Conservation (phyloP, 2,113 vertebrate species). For the Chaetodon trifascialis region DNA sequence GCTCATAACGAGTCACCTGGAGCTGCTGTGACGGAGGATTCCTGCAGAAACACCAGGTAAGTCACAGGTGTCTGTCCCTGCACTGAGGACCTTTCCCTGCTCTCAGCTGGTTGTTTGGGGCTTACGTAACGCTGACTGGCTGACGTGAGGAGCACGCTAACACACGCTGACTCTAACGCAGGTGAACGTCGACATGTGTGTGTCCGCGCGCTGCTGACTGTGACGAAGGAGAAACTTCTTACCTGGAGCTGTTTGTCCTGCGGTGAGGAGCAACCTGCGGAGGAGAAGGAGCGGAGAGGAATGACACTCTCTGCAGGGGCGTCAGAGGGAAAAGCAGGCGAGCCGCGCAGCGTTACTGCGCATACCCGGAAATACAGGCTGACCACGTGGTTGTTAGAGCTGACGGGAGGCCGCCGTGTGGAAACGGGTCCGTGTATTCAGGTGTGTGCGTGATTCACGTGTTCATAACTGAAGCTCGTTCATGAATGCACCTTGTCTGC, state of each 20-base stretch:
- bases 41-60: too few relatives aligned
- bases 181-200: too few relatives aligned
- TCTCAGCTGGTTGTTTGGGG: accelerated
- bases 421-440: too few relatives aligned
- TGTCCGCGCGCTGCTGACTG: not conserved
- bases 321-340: too few relatives aligned
- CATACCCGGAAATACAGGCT: conserved; percentile 67
- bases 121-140: conserved; percentile 9
- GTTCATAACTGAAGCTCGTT: accelerated
- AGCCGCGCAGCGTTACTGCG: conserved; percentile 51
- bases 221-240: not conserved
- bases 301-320: accelerated
- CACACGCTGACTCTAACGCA: too few relatives aligned
- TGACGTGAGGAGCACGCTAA: accelerated
- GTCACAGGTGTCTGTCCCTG: too few relatives aligned
- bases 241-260: not conserved
- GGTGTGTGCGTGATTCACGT: not conserved
- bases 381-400: not conserved
- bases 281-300: not conserved
- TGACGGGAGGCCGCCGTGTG: too few relatives aligned
- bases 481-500: not conserved
- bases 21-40: too few relatives aligned
- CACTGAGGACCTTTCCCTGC: not conserved
- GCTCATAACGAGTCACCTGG: too few relatives aligned
- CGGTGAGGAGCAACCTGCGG: not conserved